Conservation (phyloP, 2,888 invertebrate species). For the Drosophila diplacantha region DNA sequence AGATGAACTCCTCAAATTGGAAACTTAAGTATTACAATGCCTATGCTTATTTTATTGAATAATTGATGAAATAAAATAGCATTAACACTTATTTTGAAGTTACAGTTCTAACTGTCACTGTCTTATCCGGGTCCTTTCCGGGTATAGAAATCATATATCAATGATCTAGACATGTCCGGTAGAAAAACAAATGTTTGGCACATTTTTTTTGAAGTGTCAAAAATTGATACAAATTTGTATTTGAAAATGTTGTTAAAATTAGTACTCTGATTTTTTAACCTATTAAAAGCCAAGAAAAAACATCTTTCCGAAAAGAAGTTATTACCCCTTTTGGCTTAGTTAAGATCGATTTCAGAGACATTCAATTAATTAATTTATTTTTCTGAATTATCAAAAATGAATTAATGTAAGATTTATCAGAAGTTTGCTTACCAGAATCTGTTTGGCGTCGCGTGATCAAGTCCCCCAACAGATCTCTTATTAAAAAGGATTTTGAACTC, state of each 20-base stretch:
- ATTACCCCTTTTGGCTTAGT: too few species aligned
- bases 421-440: constrained; percentile 78
- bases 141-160: background rate
- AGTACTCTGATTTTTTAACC: background rate
- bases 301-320: background rate
- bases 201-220: too few species aligned
- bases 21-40: background rate
- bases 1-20: background rate
- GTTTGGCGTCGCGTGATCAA: constrained; percentile 76
- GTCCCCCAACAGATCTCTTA: constrained; percentile 89
- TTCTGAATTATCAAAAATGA: background rate
- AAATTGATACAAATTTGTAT: too few species aligned
- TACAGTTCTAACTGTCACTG: too few species aligned
- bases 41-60: background rate
- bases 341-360: background rate
- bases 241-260: too few species aligned
- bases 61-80: too few species aligned
- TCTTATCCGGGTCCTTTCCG: too few species aligned
- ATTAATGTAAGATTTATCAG: background rate
- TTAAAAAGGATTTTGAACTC: constrained; percentile 88
- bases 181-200: too few species aligned
- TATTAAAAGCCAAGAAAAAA: background rate
- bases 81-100: too few species aligned
- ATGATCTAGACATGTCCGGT: background rate
- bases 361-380: too few species aligned